Evolutionary conservation across 2,113 vertebrate species (phyloP).

Genomic region (Psilopogon haemacephalus): DNA sequence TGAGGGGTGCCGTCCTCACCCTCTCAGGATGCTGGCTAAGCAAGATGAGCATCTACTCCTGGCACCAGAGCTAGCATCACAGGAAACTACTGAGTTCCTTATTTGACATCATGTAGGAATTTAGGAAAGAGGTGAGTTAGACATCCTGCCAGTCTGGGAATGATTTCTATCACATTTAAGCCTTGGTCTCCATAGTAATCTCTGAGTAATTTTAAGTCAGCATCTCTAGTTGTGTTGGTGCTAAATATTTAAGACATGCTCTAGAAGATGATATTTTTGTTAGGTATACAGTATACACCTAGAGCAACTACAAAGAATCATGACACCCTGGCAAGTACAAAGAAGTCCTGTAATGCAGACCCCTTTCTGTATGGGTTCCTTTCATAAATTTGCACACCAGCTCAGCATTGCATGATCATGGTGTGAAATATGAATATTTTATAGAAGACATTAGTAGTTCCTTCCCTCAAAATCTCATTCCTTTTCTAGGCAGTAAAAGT

Average conservation of each 20-base stretch:
- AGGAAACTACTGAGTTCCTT: background rate
- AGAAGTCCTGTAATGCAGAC: background rate
- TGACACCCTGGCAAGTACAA: background rate
- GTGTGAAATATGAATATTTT: background rate
- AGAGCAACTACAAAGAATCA: rapidly evolving
- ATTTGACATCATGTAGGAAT: background rate
- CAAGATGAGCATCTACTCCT: background rate
- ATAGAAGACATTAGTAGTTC: background rate
- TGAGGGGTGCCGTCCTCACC: background rate
- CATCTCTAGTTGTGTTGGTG: background rate
- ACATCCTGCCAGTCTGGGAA: background rate
- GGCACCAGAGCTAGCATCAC: rapidly evolving
- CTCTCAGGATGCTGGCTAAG: background rate
- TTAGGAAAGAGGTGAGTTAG: background rate
- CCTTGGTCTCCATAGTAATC: background rate
- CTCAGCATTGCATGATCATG: background rate
- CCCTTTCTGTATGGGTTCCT: background rate
- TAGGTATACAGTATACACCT: background rate
- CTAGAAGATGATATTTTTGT: background rate
- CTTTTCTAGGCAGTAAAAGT: background rate
- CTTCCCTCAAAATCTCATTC: background rate
- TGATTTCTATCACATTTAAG: background rate
- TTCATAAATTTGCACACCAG: background rate
- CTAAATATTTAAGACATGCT: background rate
- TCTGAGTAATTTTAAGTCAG: background rate